A percentile compares a stretch with the other conserved stretches of the same genome.
Evolutionary conservation across 1,140 invertebrate species (phyloP).

Genomic region (Ooceraea biroi): DNA sequence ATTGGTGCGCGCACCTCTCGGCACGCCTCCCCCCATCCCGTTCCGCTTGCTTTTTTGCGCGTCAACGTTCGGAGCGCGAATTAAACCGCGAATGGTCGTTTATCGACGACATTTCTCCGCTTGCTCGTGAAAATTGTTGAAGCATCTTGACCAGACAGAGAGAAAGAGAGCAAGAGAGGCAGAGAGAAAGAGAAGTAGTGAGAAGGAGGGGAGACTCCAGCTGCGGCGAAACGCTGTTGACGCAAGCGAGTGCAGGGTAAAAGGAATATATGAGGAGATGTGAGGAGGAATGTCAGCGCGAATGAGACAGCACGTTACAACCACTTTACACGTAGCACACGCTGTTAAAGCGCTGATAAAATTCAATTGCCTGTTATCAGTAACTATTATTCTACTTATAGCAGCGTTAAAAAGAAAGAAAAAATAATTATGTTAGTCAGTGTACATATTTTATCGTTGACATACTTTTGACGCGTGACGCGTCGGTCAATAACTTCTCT

Average conservation of each 20-base stretch:
- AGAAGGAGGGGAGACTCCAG: constrained; percentile 3
- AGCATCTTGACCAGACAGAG: no score
- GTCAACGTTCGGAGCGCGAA: neutral
- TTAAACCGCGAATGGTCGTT: no score
- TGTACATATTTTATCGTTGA: constrained; percentile 52
- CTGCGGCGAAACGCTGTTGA: neutral
- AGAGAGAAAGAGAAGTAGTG: no score
- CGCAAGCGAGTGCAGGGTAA: constrained; percentile 10
- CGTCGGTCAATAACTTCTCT: constrained; percentile 3
- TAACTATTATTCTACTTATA: constrained; percentile 60
- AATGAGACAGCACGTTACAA: constrained; percentile 40
- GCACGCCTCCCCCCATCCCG: constrained; percentile 22
- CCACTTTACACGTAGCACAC: constrained; percentile 29
- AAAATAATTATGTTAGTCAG: constrained; percentile 50
- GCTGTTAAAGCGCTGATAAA: constrained; percentile 66
- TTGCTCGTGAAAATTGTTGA: no score
- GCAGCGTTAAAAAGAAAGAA: constrained; percentile 52
- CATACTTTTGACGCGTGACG: constrained; percentile 31
- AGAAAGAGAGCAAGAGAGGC: no score
- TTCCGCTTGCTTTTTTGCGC: constrained; percentile 47
- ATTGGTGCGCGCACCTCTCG: neutral
- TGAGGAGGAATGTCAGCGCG: constrained; percentile 15
- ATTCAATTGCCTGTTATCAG: constrained; percentile 68
- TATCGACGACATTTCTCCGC: no score
- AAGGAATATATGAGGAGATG: constrained; percentile 12